Evolutionary conservation across 2,113 vertebrate genomes (phyloP), one percentile per base, ranked within the genome.

Genomic region (Narcine bancroftii): DNA sequence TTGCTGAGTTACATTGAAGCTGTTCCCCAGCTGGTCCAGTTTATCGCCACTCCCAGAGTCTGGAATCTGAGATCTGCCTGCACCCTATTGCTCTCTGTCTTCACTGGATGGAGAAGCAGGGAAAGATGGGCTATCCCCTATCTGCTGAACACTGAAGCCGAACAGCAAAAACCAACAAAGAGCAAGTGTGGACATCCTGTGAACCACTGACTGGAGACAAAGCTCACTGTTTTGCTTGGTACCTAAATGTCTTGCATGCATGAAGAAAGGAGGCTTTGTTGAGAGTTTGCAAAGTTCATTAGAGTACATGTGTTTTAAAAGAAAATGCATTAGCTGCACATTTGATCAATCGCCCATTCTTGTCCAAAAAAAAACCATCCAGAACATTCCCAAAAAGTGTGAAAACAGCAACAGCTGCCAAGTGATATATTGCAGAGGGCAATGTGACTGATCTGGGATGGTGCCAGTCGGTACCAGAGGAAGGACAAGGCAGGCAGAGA

Each of bases 311-410:
- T 36, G 50, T 87, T 87, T 87, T 87, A 60, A 60, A 87, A 87
- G 50, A 87, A 87, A 87, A 39, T 19, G 81, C 53, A 87, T 87
- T 60, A 60, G 53, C 81, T 60, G 81, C 36, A 33, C 36, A 60
- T 87, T 87, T 87, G 81, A 87, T 87, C 81, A 87, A 87, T 21
- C 53, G n/a, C 53, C n/a, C 81, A 19, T 87, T 87, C 53, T 53
- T 63, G 81, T 87, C 53, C n/a, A 87, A 87, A 87, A 85, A 47
- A 87, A n/a, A 87, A 60, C 33, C 81, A 60, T 56, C 1, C 56
- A 87, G 81, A 87, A 36, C 53, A 87, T 63, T 87, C 81, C 81
- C 33, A 63, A 87, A 87, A 87, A 36, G 81, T 87, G 81, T 87
- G 81, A 87, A 87, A 87, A 56, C 17, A 60, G n/a, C n/a, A n/a